Percentiles rank a stretch among this genome's conserved stretches.
Evolutionary conservation across 2,113 vertebrate genomes (phyloP).

Genomic region (Gasterosteus aculeatus): DNA sequence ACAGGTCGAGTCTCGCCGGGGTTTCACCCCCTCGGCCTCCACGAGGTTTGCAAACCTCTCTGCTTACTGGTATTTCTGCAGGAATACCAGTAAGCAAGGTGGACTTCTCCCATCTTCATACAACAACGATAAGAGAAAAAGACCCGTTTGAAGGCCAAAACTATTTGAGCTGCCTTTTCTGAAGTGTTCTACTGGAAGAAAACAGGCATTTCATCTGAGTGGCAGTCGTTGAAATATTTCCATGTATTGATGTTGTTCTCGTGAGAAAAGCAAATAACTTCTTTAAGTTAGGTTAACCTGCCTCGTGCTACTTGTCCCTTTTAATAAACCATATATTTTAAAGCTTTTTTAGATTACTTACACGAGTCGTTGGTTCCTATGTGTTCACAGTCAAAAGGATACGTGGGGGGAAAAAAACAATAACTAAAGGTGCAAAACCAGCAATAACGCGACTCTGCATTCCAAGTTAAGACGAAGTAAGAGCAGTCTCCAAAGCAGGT

Average conservation of each 20-base stretch:
- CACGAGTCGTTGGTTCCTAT: not conserved
- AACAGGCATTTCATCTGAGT: too few species aligned
- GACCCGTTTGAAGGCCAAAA: not conserved
- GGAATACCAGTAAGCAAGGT: not conserved
- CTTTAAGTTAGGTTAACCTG: too few species aligned
- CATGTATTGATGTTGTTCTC: not conserved
- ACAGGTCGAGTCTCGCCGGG: slow-evolving; percentile 25
- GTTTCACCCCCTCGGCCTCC: slow-evolving; percentile 4
- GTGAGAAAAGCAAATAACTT: not conserved
- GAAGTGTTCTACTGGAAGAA: not conserved
- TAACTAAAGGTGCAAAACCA: not conserved
- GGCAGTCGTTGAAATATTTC: not conserved
- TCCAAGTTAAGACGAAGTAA: not conserved
- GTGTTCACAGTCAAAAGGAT: not conserved
- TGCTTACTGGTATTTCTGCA: not conserved
- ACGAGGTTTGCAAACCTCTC: not conserved
- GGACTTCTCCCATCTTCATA: not conserved
- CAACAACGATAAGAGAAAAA: not conserved
- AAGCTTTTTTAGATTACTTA: too few species aligned
- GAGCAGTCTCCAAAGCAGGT: not conserved
- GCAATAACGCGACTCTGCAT: not conserved
- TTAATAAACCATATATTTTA: too few species aligned
- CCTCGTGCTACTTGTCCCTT: too few species aligned
- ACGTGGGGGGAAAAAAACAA: not conserved
- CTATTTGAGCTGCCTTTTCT: not conserved